Evolutionary conservation across 2,797 vertebrate genomes (phyloP).

Genomic region (Helicolenus hilgendorfi): DNA sequence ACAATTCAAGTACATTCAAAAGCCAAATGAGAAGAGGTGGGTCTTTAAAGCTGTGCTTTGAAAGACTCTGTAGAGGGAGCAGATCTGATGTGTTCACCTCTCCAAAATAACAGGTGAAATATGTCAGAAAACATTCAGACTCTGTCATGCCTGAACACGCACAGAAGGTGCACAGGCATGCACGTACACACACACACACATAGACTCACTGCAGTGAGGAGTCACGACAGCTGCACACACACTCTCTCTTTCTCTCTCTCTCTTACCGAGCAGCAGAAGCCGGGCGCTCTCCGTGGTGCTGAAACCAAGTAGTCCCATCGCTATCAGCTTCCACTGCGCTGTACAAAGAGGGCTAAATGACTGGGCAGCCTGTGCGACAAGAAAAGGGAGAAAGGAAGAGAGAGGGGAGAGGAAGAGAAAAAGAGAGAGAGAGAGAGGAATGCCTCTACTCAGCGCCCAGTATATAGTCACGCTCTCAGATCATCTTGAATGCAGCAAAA

Average conservation of each 20-base stretch:
- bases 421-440: constrained; percentile 46
- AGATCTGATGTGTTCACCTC: neutral
- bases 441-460: constrained; percentile 77
- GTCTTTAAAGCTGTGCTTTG: too few relatives aligned
- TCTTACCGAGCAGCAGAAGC: constrained; percentile 90
- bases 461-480: constrained; percentile 83
- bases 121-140: neutral
- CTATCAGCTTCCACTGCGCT: constrained; percentile 55
- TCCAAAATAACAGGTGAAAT: neutral
- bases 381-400: constrained; percentile 52
- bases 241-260: constrained; percentile 62
- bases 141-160: neutral
- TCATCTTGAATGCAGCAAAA: constrained; percentile 86
- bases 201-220: constrained; percentile 60
- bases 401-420: constrained; percentile 19
- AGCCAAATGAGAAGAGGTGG: too few relatives aligned
- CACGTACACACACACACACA: constrained; percentile 5
- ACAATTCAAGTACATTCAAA: too few relatives aligned
- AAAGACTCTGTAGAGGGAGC: too few relatives aligned
- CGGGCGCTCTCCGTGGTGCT: constrained; percentile 87
- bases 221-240: constrained; percentile 73
- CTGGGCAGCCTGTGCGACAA: constrained; percentile 65
- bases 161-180: neutral
- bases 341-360: constrained; percentile 39
- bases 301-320: constrained; percentile 82